A percentile compares a stretch with the other conserved stretches of the same genome.
Conservation (phyloP, 2,113 vertebrate species). For the Morone chrysops region DNA sequence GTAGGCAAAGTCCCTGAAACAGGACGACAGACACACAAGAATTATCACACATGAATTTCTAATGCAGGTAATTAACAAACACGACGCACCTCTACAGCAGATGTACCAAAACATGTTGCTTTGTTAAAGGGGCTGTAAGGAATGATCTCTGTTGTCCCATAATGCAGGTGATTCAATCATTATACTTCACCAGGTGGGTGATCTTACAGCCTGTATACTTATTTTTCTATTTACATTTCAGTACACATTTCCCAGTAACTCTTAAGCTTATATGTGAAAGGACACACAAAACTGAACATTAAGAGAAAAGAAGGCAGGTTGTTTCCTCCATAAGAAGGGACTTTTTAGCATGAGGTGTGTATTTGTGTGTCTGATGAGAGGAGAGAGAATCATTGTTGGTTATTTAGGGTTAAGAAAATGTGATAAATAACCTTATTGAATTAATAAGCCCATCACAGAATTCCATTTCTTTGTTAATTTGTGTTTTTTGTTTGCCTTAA, state of each 20-base stretch:
- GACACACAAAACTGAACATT: background rate
- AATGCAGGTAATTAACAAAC: background rate
- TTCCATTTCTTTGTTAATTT: slow-evolving; percentile 25
- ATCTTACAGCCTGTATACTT: background rate
- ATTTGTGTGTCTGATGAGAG: background rate
- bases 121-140: slow-evolving; percentile 21
- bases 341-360: background rate
- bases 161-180: background rate
- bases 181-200: background rate
- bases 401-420: slow-evolving; percentile 1
- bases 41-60: background rate
- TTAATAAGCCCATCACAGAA: slow-evolving; percentile 8
- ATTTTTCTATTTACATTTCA: background rate
- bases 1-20: slow-evolving; percentile 94
- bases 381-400: background rate
- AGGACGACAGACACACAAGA: slow-evolving; percentile 8
- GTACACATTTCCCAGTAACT: background rate
- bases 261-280: background rate
- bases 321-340: background rate
- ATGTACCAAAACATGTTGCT: background rate
- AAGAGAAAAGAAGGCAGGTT: background rate
- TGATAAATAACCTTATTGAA: background rate
- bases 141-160: background rate
- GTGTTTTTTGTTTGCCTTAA: background rate
- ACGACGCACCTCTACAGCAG: background rate